Base-by-base conservation (phyloP, 2,113 vertebrate genomes). In the Nerophis ophidion region DNA sequence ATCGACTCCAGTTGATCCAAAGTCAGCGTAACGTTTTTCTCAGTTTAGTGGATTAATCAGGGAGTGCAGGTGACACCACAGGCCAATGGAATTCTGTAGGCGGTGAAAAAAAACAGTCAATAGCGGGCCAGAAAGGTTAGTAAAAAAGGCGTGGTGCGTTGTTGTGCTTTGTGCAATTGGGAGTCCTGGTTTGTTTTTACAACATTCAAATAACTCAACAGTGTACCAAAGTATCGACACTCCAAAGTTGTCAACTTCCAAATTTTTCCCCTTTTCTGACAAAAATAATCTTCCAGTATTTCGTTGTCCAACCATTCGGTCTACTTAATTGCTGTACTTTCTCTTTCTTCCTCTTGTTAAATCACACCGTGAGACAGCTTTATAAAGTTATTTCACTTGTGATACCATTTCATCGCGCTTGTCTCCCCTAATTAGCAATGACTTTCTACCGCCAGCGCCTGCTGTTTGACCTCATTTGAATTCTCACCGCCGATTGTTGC, bases 401-500 rank as follows among this genome's bases (percentile, higher is more conserved):
- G 59, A 73, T 74, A 68, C 70, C 70, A 61, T 33, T 71, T 73
- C 80, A 61, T 81, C 72, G 70, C 54, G 70, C 54, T 66, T 71
- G 76, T 81, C 76, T 80, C 53, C 60, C 73, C 65, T 76, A 76
- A 84, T 83, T 65, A 82, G 53, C 42, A 53, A 53, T 59, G 74
- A 84, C 76, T 81, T 44, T 75, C 53, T 42, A 42, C 68, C 33
- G 4, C 33, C 7, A 7, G 6, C 34, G n/a, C 61, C 61, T 56
- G 62, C 69, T 58, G 14, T 62, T 69, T 76, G 75, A 75, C 81
- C 77, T 82, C 46, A 78, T 86, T 86, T 73, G 64, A 81, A 76
- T 80, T 77, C 71, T 74, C 4, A 0, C 45, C 52, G 66, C 66
- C 52, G 68, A 64, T 74, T 69, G 74, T 81, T 81, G 63, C 61